Conservation (phyloP, 2,888 invertebrate species). For the Rutpela maculata region DNA sequence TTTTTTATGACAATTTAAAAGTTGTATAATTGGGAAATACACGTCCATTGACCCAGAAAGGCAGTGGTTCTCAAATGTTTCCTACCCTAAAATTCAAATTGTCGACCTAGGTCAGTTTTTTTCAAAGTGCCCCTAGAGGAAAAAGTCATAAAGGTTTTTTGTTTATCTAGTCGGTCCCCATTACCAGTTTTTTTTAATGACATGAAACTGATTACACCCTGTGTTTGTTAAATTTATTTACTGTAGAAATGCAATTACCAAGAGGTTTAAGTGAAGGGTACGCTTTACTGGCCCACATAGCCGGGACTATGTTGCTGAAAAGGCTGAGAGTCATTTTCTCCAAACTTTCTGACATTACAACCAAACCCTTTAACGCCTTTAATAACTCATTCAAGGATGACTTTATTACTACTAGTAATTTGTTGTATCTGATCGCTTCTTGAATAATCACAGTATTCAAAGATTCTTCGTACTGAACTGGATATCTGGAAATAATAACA, state of each 20-base stretch:
- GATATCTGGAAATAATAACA: conserved; percentile 80
- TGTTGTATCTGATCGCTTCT: conserved; percentile 88
- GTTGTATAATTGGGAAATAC: no score
- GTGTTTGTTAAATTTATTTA: neutral
- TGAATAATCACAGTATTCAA: conserved; percentile 92
- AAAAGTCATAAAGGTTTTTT: no score
- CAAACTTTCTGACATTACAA: conserved; percentile 85
- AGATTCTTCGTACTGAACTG: conserved; percentile 90
- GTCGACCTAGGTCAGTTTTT: no score
- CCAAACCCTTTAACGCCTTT: conserved; percentile 85
- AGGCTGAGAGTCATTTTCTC: conserved; percentile 83
- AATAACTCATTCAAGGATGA: conserved; percentile 79
- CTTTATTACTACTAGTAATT: conserved; percentile 77
- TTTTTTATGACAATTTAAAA: no score
- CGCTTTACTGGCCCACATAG: conserved; percentile 81
- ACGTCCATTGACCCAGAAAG: no score
- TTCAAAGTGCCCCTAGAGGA: no score
- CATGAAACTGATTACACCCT: no score
- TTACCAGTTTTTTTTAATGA: no score
- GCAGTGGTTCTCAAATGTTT: no score
- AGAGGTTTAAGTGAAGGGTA: conserved; percentile 84
- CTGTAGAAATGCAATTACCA: conserved; percentile 72
- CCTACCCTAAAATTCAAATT: no score
- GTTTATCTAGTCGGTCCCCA: no score
- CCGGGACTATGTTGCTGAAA: conserved; percentile 82